These are phyloP conservation scores for Sapayoa aenigma DNA, from an alignment of 2,113 vertebrate genomes.

Conservation along the genomic window DNA sequence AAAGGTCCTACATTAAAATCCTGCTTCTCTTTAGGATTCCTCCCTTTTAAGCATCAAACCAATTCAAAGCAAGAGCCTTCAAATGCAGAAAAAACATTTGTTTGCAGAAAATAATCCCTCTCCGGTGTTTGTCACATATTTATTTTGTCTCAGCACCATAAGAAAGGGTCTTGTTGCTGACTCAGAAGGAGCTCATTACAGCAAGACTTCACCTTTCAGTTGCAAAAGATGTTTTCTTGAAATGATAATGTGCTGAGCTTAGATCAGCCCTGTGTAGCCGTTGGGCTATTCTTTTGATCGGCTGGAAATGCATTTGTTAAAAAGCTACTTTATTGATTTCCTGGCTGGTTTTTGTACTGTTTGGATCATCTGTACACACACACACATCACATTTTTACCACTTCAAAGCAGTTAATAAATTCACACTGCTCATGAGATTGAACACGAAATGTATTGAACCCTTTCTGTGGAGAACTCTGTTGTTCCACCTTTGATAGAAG, in stretches of 20 bases:
- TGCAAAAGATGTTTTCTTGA: constrained; percentile 65
- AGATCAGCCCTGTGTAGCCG: constrained; percentile 61
- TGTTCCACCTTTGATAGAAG: constrained; percentile 16
- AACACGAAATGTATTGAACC: constrained; percentile 1
- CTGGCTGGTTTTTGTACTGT: constrained; percentile 61
- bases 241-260: constrained; percentile 60
- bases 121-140: neutral
- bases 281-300: constrained; percentile 70
- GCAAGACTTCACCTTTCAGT: constrained; percentile 57
- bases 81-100: neutral
- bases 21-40: neutral
- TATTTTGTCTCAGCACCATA: constrained; percentile 34
- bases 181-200: constrained; percentile 63
- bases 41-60: neutral
- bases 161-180: constrained; percentile 32
- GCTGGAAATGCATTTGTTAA: constrained; percentile 68
- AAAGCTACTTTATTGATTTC: constrained; percentile 71
- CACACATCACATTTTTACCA: constrained; percentile 33
- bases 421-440: constrained; percentile 45
- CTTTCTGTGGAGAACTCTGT: neutral
- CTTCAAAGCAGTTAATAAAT: constrained; percentile 71
- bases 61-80: neutral
- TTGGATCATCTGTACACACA: constrained; percentile 55
- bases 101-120: constrained; percentile 19
- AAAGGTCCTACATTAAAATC: neutral